Base-by-base conservation (phyloP, 1,140 invertebrate species). In the Geopemphigus sp. region DNA sequence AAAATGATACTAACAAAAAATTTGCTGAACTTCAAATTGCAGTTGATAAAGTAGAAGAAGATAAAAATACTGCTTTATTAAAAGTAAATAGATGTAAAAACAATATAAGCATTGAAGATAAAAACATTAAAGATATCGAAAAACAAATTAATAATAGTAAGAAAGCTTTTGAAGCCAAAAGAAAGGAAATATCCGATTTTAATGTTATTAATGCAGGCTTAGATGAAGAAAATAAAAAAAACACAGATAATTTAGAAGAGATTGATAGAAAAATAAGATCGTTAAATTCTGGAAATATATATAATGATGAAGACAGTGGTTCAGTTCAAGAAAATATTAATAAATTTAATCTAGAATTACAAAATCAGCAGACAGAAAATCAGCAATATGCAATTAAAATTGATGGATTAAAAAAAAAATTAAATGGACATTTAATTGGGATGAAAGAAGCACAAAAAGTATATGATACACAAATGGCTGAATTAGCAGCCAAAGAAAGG, bases 121-220 rank as follows among this genome's bases (percentile, higher is more conserved):
- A 76, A 63, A 78, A 78, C 63, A 78, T 61, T 63, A 78, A 63
- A 26, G 39, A 63, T 63, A 0, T 72, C 6, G 47, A 70, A 68
- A 76, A 76, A 61, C 81, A 85, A 26, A 88, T 89, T 57, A 86
- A 89, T 82, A 83, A 88, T 19, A 26, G 66, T 50, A 80, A 80
- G 74, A 88, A 84, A 83, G 86, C 87, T 29, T 82, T 85, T 29
- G 81, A 84, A 32, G 81, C 39, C 84, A 82, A 84, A 5, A 59
- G 82, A 68, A 82, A 84, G 32, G 82, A 82, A 32, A 85, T 87
- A 32, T 81, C 85, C 70, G 82, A 83, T 26, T 82, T 64, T 81
- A 87, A 74, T 39, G n/a, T 78, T 15, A 56, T 81, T 4, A 81
- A 81, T 68, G 54, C 32, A 29, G 80, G 74, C 0, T 45, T 78